Percentiles rank a stretch among this genome's conserved stretches.
Evolutionary conservation across 2,113 vertebrate species (phyloP).

Genomic region (Cromileptes altivelis): DNA sequence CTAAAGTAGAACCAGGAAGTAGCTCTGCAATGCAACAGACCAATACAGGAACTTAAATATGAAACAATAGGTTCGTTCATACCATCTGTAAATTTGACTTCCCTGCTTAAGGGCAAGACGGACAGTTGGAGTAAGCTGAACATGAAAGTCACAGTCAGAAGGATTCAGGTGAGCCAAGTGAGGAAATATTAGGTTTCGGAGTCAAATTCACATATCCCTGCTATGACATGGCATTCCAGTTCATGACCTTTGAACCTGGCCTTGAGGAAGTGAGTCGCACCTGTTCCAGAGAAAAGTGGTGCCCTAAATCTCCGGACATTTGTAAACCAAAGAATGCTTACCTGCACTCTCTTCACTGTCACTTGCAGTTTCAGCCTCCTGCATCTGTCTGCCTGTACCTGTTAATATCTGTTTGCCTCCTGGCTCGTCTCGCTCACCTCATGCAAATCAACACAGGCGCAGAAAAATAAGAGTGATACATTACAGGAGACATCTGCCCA

Average conservation of each 20-base stretch:
- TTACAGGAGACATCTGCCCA: slow-evolving; percentile 30
- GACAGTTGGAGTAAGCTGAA: background rate
- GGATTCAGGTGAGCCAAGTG: slow-evolving; percentile 19
- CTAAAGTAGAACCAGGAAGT: background rate
- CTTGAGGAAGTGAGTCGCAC: slow-evolving; percentile 61
- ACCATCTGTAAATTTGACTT: background rate
- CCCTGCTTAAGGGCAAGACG: background rate
- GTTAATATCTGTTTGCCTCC: slow-evolving; percentile 32
- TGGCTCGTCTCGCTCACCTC: slow-evolving; percentile 6
- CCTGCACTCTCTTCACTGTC: slow-evolving; percentile 15
- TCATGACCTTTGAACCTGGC: slow-evolving; percentile 59
- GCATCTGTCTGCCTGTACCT: background rate
- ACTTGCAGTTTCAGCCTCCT: background rate
- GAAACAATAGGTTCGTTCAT: background rate
- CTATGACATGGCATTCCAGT: slow-evolving; percentile 28
- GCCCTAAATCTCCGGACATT: slow-evolving; percentile 12
- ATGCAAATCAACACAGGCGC: background rate
- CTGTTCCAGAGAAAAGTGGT: slow-evolving; percentile 42
- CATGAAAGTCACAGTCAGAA: slow-evolving; percentile 10
- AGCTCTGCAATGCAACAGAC: background rate
- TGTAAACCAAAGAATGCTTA: slow-evolving; percentile 20
- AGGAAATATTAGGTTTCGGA: slow-evolving; percentile 62
- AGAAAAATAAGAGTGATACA: slow-evolving; percentile 1
- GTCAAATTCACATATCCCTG: slow-evolving; percentile 48
- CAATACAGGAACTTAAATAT: slow-evolving; percentile 5